phyloP scores from a whole-genome alignment of 2,797 vertebrate species.

The Crypturellus tataupa region DNA sequence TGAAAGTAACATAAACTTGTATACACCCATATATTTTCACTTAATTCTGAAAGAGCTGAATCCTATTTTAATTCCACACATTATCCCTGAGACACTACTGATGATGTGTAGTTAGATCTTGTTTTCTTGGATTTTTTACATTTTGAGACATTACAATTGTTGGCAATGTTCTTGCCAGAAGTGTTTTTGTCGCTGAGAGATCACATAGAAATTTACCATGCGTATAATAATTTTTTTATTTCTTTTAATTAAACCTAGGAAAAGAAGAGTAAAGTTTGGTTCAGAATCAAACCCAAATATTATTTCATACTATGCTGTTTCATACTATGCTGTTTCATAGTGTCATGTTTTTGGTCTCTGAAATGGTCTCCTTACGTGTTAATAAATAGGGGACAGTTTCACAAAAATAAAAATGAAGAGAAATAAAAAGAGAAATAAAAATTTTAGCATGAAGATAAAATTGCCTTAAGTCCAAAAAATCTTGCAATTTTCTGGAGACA shows the following conservation, averaged over 20 bases:
- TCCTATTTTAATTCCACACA: not conserved
- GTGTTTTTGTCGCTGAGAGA: not conserved
- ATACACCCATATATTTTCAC: not conserved
- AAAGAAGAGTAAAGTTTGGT: not conserved
- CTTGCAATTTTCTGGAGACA: slow-evolving; percentile 19
- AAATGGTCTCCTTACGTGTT: not conserved
- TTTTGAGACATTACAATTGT: slow-evolving; percentile 8
- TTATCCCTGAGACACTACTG: not conserved
- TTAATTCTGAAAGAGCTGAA: not conserved
- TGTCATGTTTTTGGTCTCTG: not conserved
- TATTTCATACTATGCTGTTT: not conserved
- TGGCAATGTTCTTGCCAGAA: not conserved
- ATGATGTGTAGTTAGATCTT: not conserved
- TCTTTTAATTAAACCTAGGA: not conserved
- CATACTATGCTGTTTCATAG: not conserved
- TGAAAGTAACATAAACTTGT: not conserved
- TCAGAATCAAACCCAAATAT: not conserved
- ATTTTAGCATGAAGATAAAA: not conserved
- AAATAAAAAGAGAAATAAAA: not conserved
- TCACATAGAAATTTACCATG: not conserved
- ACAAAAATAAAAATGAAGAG: not conserved
- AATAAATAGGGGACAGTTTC: not conserved
- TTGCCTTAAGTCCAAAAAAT: slow-evolving; percentile 12
- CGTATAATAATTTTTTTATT: not conserved
- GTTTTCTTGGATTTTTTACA: slow-evolving; percentile 12